A percentile compares a stretch with the other conserved stretches of the same genome.
Conservation (phyloP, 2,113 vertebrate genomes). For the Anguilla japonica region DNA sequence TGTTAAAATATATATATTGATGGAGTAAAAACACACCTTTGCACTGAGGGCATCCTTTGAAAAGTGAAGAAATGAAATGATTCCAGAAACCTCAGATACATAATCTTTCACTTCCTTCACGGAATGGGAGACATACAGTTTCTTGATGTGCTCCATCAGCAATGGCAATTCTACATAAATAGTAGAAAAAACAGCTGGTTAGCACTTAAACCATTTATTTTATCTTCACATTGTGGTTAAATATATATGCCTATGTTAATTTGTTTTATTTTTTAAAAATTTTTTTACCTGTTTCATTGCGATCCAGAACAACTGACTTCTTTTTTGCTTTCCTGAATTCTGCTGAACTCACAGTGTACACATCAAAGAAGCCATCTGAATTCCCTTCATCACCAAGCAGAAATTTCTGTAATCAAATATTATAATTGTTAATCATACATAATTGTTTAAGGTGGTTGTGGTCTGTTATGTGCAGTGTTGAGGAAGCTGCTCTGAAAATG, state of each 20-base stretch:
- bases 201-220: neutral
- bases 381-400: neutral
- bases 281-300: neutral
- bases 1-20: neutral
- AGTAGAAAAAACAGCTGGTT: neutral
- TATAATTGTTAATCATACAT: neutral
- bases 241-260: too few relatives aligned
- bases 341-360: slow-evolving; percentile 9
- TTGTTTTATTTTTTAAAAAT: neutral
- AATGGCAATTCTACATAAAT: neutral
- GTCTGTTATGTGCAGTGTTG: too few relatives aligned
- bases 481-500: neutral
- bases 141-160: slow-evolving; percentile 19
- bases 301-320: neutral
- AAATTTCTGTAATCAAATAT: neutral
- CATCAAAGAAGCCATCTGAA: neutral
- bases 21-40: neutral
- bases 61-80: slow-evolving; percentile 12
- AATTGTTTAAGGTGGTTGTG: neutral
- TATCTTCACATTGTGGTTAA: too few relatives aligned
- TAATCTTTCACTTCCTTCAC: slow-evolving; percentile 17
- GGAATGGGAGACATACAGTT: slow-evolving; percentile 4
- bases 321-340: neutral
- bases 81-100: slow-evolving; percentile 19
- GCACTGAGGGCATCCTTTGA: neutral